These are phyloP conservation scores for Lepidothrix coronata DNA, from an alignment of 2,113 vertebrate species.

Conservation along the genomic window DNA sequence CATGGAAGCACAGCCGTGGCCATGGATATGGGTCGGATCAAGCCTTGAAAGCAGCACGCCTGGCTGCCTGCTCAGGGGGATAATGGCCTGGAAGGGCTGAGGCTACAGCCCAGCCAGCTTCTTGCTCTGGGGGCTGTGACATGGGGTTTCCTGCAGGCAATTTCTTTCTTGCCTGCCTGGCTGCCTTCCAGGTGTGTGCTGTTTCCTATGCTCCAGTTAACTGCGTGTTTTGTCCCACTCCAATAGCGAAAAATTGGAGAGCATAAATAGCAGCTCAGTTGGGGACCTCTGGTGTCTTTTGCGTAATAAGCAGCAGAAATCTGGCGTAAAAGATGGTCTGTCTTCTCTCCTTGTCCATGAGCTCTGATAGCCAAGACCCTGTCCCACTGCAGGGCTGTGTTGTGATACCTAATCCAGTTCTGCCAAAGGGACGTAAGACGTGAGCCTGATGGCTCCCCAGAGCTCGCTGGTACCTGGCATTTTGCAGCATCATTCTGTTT, in stretches of 20 bases:
- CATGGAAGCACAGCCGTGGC: rapidly evolving
- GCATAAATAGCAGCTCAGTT: neutral
- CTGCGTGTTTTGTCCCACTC: neutral
- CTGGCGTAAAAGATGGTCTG: neutral
- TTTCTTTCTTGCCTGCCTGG: neutral
- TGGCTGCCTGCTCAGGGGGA: neutral
- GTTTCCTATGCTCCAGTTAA: neutral
- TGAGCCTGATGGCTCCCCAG: rapidly evolving
- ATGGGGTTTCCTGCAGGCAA: neutral
- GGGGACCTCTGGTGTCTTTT: neutral
- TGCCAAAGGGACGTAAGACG: rapidly evolving
- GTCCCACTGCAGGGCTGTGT: neutral
- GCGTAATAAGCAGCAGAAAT: neutral
- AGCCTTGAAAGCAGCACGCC: rapidly evolving
- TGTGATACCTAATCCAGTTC: neutral
- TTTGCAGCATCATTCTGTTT: neutral
- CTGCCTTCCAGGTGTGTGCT: neutral
- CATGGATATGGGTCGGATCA: rapidly evolving
- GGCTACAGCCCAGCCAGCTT: neutral
- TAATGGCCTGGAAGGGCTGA: rapidly evolving
- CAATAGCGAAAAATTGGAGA: neutral
- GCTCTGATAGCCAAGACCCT: neutral
- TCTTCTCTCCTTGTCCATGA: neutral
- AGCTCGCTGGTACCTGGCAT: neutral
- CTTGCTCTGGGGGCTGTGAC: neutral